A percentile compares a stretch with the other conserved stretches of the same genome.
Conservation (phyloP, 2,888 invertebrate genomes). For the Oscheius sp. region DNA sequence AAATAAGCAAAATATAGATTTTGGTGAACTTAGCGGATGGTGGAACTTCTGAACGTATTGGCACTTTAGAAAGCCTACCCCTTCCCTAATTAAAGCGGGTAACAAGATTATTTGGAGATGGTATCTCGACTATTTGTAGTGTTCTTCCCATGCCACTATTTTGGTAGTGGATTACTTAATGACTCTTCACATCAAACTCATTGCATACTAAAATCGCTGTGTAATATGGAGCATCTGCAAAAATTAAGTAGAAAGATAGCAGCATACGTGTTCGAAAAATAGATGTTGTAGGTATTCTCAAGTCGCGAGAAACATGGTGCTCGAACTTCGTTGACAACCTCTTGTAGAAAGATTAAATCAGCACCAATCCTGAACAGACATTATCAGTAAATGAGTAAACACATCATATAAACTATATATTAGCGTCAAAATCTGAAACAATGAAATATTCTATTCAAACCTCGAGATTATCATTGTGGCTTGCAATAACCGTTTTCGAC, state of each 20-base stretch:
- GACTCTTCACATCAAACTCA: constrained; percentile 66
- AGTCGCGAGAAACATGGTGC: constrained; percentile 74
- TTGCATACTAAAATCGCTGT: constrained; percentile 68
- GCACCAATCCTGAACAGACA: constrained; percentile 76
- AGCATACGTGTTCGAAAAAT: constrained; percentile 70
- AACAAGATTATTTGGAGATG: neutral
- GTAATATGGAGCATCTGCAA: constrained; percentile 69
- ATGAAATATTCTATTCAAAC: neutral
- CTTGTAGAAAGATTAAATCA: constrained; percentile 79
- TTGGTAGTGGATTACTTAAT: constrained; percentile 75
- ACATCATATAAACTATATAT: neutral
- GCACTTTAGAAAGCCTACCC: constrained; percentile 54
- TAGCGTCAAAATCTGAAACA: neutral
- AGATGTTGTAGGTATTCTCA: constrained; percentile 74
- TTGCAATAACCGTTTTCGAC: neutral
- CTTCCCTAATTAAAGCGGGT: constrained; percentile 48
- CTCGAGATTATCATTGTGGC: neutral
- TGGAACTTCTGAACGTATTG: too few relatives aligned
- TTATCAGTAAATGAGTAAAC: neutral
- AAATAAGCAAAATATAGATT: too few relatives aligned
- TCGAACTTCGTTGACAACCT: constrained; percentile 76
- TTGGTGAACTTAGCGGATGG: too few relatives aligned
- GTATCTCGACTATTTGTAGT: constrained; percentile 76
- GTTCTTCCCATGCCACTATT: constrained; percentile 77
- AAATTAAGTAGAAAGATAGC: neutral